Evolutionary conservation across 2,888 invertebrate species (phyloP).

Genomic region (Lamellibrachia columna): DNA sequence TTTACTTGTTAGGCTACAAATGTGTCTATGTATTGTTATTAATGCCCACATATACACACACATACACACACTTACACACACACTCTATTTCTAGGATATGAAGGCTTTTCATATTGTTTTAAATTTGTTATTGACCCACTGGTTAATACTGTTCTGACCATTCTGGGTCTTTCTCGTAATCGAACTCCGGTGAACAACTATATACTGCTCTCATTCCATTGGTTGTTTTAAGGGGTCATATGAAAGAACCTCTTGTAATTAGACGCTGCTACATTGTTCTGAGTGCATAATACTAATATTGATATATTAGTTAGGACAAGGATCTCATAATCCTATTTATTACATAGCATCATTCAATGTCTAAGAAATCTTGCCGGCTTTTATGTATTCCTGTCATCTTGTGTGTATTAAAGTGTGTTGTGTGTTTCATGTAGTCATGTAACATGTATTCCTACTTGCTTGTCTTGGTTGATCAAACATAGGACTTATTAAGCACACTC

Average conservation of each 20-base stretch:
- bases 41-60: background rate
- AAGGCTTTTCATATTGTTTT: background rate
- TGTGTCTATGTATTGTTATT: background rate
- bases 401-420: background rate
- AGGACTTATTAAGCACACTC: too few species aligned
- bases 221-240: background rate
- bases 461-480: too few species aligned
- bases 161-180: background rate
- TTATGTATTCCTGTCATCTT: background rate
- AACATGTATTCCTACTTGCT: background rate
- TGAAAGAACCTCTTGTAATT: background rate
- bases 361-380: background rate
- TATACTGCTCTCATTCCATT: constrained; percentile 7
- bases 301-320: background rate
- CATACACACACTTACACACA: constrained; percentile 31
- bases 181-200: background rate
- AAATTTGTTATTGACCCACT: background rate
- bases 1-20: constrained; percentile 4
- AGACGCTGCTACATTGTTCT: background rate
- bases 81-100: constrained; percentile 11
- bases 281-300: constrained; percentile 11
- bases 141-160: background rate
- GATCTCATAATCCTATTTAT: constrained; percentile 11
- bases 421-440: background rate
- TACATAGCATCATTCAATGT: background rate